Evolutionary conservation across 2,797 vertebrate genomes (phyloP).

Genomic region (Pogonophryne albipinna): DNA sequence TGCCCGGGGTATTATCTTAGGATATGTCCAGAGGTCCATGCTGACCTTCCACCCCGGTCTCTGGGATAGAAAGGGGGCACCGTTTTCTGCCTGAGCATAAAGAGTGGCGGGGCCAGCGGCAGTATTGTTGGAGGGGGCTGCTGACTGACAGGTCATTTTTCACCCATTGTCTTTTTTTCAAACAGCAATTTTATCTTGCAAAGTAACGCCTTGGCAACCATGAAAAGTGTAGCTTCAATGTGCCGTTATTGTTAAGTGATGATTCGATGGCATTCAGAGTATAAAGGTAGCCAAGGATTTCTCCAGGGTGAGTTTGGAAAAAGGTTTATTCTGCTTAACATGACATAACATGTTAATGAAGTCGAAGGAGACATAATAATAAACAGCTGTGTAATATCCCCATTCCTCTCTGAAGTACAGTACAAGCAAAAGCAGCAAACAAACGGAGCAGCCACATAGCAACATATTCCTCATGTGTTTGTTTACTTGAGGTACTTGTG

Average conservation of each 20-base stretch:
- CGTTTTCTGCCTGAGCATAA: slow-evolving; percentile 81
- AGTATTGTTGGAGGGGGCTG: slow-evolving; percentile 81
- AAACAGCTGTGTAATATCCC: slow-evolving; percentile 22
- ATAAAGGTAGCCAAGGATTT: slow-evolving; percentile 56
- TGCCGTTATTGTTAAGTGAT: slow-evolving; percentile 72
- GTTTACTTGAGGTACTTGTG: slow-evolving; percentile 56
- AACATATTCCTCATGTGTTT: slow-evolving; percentile 45
- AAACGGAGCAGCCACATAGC: slow-evolving; percentile 12
- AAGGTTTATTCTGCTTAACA: slow-evolving; percentile 42
- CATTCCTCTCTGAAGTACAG: not conserved
- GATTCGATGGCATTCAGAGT: slow-evolving; percentile 52
- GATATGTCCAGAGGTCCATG: slow-evolving; percentile 90
- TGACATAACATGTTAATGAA: slow-evolving; percentile 18
- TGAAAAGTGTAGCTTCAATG: slow-evolving; percentile 73
- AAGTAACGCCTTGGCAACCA: slow-evolving; percentile 77
- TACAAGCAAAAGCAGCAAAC: slow-evolving; percentile 24
- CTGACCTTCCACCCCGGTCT: slow-evolving; percentile 85
- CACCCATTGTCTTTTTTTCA: slow-evolving; percentile 79
- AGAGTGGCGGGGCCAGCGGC: slow-evolving; percentile 79
- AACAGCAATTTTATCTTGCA: slow-evolving; percentile 83
- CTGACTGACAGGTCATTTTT: slow-evolving; percentile 76
- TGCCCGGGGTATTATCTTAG: slow-evolving; percentile 74
- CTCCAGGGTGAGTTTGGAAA: slow-evolving; percentile 22
- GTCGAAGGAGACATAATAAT: slow-evolving; percentile 6
- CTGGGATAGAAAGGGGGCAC: slow-evolving; percentile 82